phyloP scores from a whole-genome alignment of 2,888 invertebrate species.

The Hipparchia sbordonii region DNA sequence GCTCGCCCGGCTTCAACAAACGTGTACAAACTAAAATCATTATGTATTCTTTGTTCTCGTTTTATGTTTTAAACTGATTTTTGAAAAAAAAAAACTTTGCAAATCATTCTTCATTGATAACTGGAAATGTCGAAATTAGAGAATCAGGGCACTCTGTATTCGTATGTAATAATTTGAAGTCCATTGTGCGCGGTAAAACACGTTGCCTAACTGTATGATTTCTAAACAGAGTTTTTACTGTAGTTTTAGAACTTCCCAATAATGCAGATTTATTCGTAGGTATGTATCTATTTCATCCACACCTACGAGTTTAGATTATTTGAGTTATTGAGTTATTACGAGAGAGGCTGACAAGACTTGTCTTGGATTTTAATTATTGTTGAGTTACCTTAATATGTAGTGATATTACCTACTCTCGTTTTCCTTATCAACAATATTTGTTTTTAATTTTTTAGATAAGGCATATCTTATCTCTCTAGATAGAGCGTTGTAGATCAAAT shows the following conservation, averaged over 20 bases:
- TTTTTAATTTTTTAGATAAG: not conserved
- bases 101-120: no score
- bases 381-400: conserved; percentile 3
- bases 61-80: no score
- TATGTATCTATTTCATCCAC: not conserved
- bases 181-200: not conserved
- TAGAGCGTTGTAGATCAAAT: not conserved
- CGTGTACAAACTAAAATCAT: no score
- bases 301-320: not conserved
- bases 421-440: not conserved
- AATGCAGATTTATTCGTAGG: not conserved
- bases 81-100: no score
- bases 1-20: no score
- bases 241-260: not conserved
- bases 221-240: not conserved
- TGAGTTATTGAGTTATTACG: conserved; percentile 4
- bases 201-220: conserved; percentile 2
- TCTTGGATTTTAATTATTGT: conserved; percentile 10
- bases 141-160: no score
- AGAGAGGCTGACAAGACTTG: conserved; percentile 26
- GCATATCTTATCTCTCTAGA: conserved; percentile 5
- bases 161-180: no score
- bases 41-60: no score
- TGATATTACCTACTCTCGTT: conserved; percentile 1
- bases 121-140: no score